phyloP scores from a whole-genome alignment of 2,888 invertebrate species.

The Athetis lepigone region DNA sequence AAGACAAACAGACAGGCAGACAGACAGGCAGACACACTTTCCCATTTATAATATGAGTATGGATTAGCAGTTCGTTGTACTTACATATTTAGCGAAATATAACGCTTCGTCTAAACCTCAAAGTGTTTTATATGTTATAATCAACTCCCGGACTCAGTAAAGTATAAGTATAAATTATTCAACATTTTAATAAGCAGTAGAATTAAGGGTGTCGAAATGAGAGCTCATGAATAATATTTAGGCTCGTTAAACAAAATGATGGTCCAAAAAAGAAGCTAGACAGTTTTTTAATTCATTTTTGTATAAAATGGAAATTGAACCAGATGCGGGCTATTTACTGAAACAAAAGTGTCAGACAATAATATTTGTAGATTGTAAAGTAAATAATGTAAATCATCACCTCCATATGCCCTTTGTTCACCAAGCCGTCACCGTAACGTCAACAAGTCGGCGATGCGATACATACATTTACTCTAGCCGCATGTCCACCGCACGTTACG shows the following conservation, averaged over 20 bases:
- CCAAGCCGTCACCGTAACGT: no score
- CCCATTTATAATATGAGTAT: no score
- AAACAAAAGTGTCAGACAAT: neutral
- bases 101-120: neutral
- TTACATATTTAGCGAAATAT: no score
- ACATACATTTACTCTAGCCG: no score
- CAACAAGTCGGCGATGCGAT: no score
- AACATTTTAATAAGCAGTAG: conserved; percentile 31
- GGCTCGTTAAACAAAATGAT: conserved; percentile 1
- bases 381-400: neutral
- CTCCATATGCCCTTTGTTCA: no score
- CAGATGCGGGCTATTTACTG: conserved; percentile 10
- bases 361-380: neutral
- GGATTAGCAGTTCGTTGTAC: no score
- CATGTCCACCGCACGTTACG: no score
- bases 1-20: no score
- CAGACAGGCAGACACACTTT: no score
- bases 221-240: conserved; percentile 17
- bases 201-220: conserved; percentile 12
- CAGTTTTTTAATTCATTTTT: conserved; percentile 1
- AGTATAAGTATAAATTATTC: conserved; percentile 22
- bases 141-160: neutral
- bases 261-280: neutral
- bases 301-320: neutral
- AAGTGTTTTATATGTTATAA: neutral